Evolutionary conservation across 2,888 invertebrate genomes (phyloP).

Genomic region (Yponomeuta evonymella): DNA sequence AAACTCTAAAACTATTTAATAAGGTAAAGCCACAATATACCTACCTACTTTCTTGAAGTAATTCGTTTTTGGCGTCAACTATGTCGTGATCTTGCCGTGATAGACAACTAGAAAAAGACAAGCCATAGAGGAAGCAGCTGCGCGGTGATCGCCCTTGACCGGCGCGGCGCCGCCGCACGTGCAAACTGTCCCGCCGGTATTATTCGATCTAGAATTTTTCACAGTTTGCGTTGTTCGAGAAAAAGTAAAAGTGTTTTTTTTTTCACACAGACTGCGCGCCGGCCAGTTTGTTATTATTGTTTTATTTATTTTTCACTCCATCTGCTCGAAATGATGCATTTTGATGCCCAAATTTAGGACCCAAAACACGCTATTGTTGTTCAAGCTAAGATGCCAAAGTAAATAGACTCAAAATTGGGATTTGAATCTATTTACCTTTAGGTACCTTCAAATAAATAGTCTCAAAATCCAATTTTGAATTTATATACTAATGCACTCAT

Average conservation of each 20-base stretch:
- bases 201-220: slow-evolving; percentile 7
- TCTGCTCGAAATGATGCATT: too few relatives aligned
- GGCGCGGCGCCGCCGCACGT: slow-evolving; percentile 28
- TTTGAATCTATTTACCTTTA: too few relatives aligned
- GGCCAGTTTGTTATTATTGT: slow-evolving; percentile 9
- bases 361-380: too few relatives aligned
- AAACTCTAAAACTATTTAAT: too few relatives aligned
- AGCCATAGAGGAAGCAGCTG: slow-evolving; percentile 48
- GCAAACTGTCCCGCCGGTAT: slow-evolving; percentile 19
- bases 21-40: too few relatives aligned
- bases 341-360: too few relatives aligned
- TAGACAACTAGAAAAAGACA: slow-evolving; percentile 28
- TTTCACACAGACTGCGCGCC: not conserved
- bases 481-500: too few relatives aligned
- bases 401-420: too few relatives aligned
- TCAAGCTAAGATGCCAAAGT: too few relatives aligned
- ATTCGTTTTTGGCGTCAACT: slow-evolving; percentile 35
- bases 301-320: not conserved
- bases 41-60: slow-evolving; percentile 35
- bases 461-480: too few relatives aligned
- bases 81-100: slow-evolving; percentile 33
- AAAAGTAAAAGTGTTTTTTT: slow-evolving; percentile 46
- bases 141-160: slow-evolving; percentile 64
- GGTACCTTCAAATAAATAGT: too few relatives aligned
- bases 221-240: slow-evolving; percentile 27